Evolutionary conservation across 1,140 invertebrate genomes (phyloP).

Genomic region (Galendromus occidentalis): DNA sequence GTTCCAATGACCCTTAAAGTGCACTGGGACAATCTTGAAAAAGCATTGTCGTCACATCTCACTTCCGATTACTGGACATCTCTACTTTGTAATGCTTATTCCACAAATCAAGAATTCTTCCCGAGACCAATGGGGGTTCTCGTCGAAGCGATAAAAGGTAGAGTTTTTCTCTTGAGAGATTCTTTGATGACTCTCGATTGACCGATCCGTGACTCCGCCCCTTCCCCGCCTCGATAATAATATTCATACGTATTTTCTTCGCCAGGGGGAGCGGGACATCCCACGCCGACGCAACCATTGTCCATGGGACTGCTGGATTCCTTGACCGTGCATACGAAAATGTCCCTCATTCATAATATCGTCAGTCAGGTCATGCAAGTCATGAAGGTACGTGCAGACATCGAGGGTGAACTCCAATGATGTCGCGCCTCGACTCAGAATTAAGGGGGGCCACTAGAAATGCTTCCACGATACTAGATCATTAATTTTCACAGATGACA

Average conservation of each 20-base stretch:
- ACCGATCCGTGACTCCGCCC: no score
- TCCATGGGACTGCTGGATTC: slow-evolving; percentile 82
- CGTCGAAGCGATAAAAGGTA: slow-evolving; percentile 66
- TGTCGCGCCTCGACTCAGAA: no score
- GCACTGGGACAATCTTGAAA: slow-evolving; percentile 43
- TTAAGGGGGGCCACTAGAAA: no score
- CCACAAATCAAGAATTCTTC: slow-evolving; percentile 33
- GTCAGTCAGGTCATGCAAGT: slow-evolving; percentile 69
- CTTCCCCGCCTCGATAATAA: no score
- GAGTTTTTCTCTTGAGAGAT: slow-evolving; percentile 17
- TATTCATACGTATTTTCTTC: no score
- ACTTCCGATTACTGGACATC: slow-evolving; percentile 69
- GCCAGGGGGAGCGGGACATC: background rate
- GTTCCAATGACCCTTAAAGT: slow-evolving; percentile 60
- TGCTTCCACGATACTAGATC: no score
- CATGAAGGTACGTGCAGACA: slow-evolving; percentile 22
- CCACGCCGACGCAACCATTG: slow-evolving; percentile 50
- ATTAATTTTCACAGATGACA: background rate
- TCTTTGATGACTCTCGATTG: no score
- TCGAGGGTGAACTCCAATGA: no score
- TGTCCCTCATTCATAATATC: slow-evolving; percentile 89
- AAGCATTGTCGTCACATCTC: slow-evolving; percentile 35
- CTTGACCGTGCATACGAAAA: slow-evolving; percentile 87
- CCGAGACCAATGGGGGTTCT: slow-evolving; percentile 61
- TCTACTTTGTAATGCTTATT: slow-evolving; percentile 71